Conservation (phyloP, 2,888 invertebrate species). For the Chrysodeixis includens region DNA sequence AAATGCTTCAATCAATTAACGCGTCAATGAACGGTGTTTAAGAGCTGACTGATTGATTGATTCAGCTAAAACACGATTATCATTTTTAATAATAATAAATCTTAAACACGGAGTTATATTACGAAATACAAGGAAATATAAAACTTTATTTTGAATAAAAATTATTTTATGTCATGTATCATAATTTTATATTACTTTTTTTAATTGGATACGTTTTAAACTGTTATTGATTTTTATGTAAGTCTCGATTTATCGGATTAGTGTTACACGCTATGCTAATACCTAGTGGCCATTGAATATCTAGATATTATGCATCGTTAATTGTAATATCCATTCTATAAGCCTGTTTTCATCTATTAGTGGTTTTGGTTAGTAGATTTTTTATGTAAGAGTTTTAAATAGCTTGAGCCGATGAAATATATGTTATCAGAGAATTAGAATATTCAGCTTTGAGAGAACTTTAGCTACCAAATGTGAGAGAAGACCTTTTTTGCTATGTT, state of each 20-base stretch:
- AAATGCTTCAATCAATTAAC: neutral
- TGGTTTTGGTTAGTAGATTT: too few relatives aligned
- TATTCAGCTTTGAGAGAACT: too few relatives aligned
- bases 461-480: too few relatives aligned
- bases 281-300: neutral
- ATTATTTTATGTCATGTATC: neutral
- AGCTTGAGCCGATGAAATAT: too few relatives aligned
- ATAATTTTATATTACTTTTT: conserved; percentile 1
- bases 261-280: neutral
- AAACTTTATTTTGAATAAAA: neutral
- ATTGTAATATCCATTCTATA: too few relatives aligned
- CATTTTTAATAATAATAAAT: neutral
- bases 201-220: neutral
- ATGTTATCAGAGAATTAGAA: too few relatives aligned
- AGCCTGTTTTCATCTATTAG: too few relatives aligned
- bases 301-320: neutral
- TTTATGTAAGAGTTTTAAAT: too few relatives aligned
- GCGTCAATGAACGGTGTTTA: neutral
- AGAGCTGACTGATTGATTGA: neutral
- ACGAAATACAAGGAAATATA: neutral
- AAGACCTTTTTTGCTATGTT: too few relatives aligned
- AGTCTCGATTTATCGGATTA: neutral
- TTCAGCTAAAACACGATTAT: neutral
- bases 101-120: neutral
- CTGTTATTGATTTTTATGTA: neutral